Percentiles rank a stretch among this genome's conserved stretches.
Conservation (phyloP, 2,797 vertebrate genomes). For the Sphaeramia orbicularis region DNA sequence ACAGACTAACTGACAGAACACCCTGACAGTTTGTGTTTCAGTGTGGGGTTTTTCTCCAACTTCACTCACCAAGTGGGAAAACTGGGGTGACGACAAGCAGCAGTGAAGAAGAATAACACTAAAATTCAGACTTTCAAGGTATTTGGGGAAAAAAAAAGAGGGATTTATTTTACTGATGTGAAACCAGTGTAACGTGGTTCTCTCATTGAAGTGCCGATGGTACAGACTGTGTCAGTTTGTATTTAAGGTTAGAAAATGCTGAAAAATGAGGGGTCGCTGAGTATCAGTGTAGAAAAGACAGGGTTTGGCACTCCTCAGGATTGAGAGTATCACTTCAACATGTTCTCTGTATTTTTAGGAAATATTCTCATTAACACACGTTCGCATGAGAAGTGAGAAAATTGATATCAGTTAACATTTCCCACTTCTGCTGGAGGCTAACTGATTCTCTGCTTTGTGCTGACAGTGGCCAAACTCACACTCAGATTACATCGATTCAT, state of each 20-base stretch:
- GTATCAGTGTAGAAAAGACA: slow-evolving; percentile 22
- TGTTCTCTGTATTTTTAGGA: slow-evolving; percentile 1
- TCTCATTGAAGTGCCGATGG: slow-evolving; percentile 5
- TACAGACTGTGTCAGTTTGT: slow-evolving; percentile 6
- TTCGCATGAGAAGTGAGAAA: slow-evolving; percentile 8
- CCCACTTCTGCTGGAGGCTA: slow-evolving; percentile 1
- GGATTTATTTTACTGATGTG: slow-evolving; percentile 4
- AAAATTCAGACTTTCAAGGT: slow-evolving; percentile 27
- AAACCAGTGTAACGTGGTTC: background rate
- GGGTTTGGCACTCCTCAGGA: slow-evolving; percentile 15
- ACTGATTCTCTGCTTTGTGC: background rate
- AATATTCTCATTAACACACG: slow-evolving; percentile 9
- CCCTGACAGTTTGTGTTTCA: slow-evolving; percentile 32
- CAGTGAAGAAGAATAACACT: slow-evolving; percentile 8
- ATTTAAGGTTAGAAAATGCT: slow-evolving; percentile 24
- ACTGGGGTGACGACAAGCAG: background rate
- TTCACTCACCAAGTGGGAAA: background rate
- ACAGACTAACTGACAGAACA: slow-evolving; percentile 4
- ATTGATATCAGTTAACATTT: background rate
- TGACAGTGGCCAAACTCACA: background rate
- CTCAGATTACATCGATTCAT: too few relatives aligned
- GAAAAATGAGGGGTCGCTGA: slow-evolving; percentile 6
- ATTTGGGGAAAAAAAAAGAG: slow-evolving; percentile 6
- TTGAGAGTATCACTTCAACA: slow-evolving; percentile 1
- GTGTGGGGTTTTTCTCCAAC: slow-evolving; percentile 17